A percentile compares a stretch with the other conserved stretches of the same genome.
Evolutionary conservation across 2,797 vertebrate species (phyloP).

Genomic region (Enteromius trimaculatus): DNA sequence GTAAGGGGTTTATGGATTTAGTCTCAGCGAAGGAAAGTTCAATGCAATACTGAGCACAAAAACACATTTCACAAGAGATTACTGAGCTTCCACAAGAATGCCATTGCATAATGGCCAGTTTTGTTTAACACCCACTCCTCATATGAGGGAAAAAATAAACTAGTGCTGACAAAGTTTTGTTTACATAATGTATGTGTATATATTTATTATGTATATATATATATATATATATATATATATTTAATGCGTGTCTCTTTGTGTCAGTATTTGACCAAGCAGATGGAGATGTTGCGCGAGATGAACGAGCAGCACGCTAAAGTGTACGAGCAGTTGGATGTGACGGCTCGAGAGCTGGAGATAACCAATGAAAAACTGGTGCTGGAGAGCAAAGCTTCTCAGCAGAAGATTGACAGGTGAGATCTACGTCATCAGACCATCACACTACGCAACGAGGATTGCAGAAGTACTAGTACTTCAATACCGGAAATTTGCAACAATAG

Average conservation of each 20-base stretch:
- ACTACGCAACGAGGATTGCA: too few relatives aligned
- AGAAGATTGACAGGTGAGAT: constrained; percentile 92
- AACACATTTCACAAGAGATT: constrained; percentile 26
- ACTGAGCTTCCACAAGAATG: not conserved
- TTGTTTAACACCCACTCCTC: not conserved
- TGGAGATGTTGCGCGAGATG: constrained; percentile 91
- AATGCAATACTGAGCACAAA: not conserved
- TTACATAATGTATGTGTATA: too few relatives aligned
- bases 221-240: not conserved
- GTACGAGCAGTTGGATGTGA: constrained; percentile 95
- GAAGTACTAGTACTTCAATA: not conserved
- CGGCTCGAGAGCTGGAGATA: constrained; percentile 91
- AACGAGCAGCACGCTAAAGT: constrained; percentile 97
- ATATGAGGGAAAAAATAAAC: not conserved
- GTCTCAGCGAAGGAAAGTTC: not conserved
- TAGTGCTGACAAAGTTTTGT: not conserved
- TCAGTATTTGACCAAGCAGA: constrained; percentile 94
- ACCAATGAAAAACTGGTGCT: constrained; percentile 93
- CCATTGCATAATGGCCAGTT: not conserved
- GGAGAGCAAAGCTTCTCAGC: constrained; percentile 94
- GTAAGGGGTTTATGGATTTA: constrained; percentile 30
- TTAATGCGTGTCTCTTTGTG: not conserved
- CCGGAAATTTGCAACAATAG: not conserved
- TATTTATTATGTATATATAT: too few relatives aligned
- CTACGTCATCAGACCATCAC: not conserved